Evolutionary conservation across 2,797 vertebrate species (phyloP), one percentile per base, ranked within the genome.

Genomic region (Tapirus indicus): DNA sequence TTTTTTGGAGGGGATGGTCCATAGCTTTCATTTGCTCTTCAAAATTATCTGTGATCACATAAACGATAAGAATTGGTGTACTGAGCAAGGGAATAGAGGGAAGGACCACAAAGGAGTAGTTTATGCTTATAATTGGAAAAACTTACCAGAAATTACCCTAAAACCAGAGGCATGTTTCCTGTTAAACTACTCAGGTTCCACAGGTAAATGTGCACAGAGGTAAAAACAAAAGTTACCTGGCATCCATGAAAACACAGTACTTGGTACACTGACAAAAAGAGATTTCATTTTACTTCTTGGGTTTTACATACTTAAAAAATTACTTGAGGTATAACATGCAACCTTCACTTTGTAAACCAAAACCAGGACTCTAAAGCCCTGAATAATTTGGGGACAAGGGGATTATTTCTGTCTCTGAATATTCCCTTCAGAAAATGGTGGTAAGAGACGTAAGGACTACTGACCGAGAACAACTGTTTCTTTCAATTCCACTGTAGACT

Each of bases 331-430:
- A 72, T 66, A 62, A 95, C 60, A 95, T 54, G 60, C 52, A 94
- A 91, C 29, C 83, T 84, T 82, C 69, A 62, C 54, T 95, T 75
- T 94, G 93, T 77, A 97, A 97, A 95, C 79, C 89, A 78, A 97
- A 97, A 97, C 93, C 89, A 77, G 54, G 83, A 84, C 96, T 92
- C 93, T 27, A 78, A 96, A 95, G 84, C 93, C 91, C 92, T 88
- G 69, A 52, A 64, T 96, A 80, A 97, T 96, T 97, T 85, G 56
- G 87, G 88, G 96, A 35, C 4, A 6, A 16, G 29, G 84, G 84
- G 60, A 90, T 97, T 93, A 85, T 60, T 29, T 79, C 93, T 93
- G 89, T 93, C 92, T 98, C 88, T 38, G 72, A 92, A 72, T 38
- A 92, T 80, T 96, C 62, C 87, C 93, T 91, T 92, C 64, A 85